Evolutionary conservation across 1,140 invertebrate species (phyloP), one percentile per base, ranked within the genome.

Genomic region (Drosophila kepulauana): DNA sequence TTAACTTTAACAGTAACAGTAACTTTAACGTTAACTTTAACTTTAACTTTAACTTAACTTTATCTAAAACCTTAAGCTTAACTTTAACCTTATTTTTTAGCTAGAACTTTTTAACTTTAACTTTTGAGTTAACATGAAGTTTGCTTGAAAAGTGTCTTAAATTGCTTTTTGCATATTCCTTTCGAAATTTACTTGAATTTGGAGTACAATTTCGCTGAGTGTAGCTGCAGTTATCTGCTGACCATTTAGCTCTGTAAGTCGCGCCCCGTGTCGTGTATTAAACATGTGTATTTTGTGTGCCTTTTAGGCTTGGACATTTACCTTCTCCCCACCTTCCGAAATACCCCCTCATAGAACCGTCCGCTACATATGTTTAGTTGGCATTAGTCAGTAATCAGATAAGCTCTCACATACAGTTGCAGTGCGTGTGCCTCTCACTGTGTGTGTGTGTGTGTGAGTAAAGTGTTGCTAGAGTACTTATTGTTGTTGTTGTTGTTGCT

Each of bases 311-410:
- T 46, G 71, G 71, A 62, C 65, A 69, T 57, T 71, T 57, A 11
- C 48, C 15, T 16, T 2, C 6, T 15, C 43, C 1, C 8, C 33
- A 25, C 20, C 49, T 16, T 15, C 38, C 35, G 43, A 28, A 25
- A 25, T 25, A 25, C 20, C 20, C 20, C 20, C 20, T 25, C 20
- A 25, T 25, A 4, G 20, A 25, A 25, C 20, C 20, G 20, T 8
- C 10, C 10, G 46, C 46, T 28, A 7, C 7, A 45, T n/a, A 45
- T 49, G 48, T 49, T 20, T 25, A 8, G 13, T 13, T 28, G 15
- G 30, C 49, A 48, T 71, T 71, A 71, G 49, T 74, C 65, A 74
- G 49, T 61, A 46, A 68, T 62, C 65, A 56, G 71, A 69, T 74
- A 74, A 69, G 71, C 46, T 0, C 38, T 25, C 3, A 5, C 11